Base-by-base conservation (phyloP, 2,113 vertebrate species). In the Sigmodon hispidus region DNA sequence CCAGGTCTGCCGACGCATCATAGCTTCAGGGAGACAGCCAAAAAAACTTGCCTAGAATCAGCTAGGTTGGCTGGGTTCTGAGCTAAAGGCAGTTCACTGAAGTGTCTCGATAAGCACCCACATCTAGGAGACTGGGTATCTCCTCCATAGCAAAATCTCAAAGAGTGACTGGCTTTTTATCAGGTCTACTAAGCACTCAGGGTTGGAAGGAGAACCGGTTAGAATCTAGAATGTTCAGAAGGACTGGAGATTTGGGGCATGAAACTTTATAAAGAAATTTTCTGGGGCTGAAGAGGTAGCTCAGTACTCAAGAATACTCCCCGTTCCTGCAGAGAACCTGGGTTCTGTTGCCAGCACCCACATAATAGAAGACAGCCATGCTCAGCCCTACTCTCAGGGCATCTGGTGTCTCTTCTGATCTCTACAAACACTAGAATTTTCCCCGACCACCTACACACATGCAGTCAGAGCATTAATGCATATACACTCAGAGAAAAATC, bases 1-100 rank as follows among this genome's bases (percentile, higher is more conserved):
- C n/a, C 36, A 67, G 69, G 61, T 59, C 85, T 93, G 40, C 87
- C 52, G 31, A 87, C 52, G 87, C 79, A 67, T 92, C 34, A 34
- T 21, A 36, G 26, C 45, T 96, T 73, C 72, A 65, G 57, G 50
- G 59, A 95, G 90, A 61, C 11, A 93, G 57, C 85, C 90, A 92
- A 50, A 76, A 72, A 50, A 40, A 50, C 79, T 50, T 91, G 84
- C 36, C 69, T 72, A 45, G 34, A 21, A 91, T 31, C 79, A 65
- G 89, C 45, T 12, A 13, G 87, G 80, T 84, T 88, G 61, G 70
- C 80, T 92, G 34, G 70, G 59, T 77, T 17, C 3, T 6, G 50
- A 29, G 59, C 65, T 43, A 65, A 65, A 85, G 84, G 80, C 4
- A 7, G 19, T 34, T 31, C 40, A 81, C 21, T n/a, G 80, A 90